Evolutionary conservation across 2,113 vertebrate genomes (phyloP).

Genomic region (Pristiophorus japonicus): DNA sequence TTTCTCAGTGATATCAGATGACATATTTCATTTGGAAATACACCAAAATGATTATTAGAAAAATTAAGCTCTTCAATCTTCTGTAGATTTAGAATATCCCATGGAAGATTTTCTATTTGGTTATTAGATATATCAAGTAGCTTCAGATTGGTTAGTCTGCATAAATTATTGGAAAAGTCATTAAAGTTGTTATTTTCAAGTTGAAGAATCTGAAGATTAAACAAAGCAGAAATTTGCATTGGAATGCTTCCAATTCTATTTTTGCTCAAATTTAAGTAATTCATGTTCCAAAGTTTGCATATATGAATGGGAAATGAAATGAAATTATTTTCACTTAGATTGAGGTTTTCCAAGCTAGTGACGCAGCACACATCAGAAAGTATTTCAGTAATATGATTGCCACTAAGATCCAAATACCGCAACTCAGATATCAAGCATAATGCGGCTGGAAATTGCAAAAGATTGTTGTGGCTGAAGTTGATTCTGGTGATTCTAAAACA

Average conservation of each 20-base stretch:
- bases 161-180: conserved; percentile 52
- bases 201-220: conserved; percentile 50
- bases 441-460: conserved; percentile 50
- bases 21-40: conserved; percentile 56
- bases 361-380: conserved; percentile 46
- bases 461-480: conserved; percentile 49
- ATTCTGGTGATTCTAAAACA: conserved; percentile 46
- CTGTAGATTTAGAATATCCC: conserved; percentile 48
- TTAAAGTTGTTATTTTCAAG: conserved; percentile 50
- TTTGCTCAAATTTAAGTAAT: conserved; percentile 51
- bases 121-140: conserved; percentile 55
- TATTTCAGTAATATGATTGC: conserved; percentile 54
- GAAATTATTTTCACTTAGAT: conserved; percentile 49
- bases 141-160: conserved; percentile 48
- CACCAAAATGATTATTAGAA: conserved; percentile 52
- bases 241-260: conserved; percentile 52
- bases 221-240: conserved; percentile 43
- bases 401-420: conserved; percentile 48
- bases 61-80: conserved; percentile 52
- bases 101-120: conserved; percentile 49
- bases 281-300: conserved; percentile 47
- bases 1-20: conserved; percentile 48
- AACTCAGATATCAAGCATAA: conserved; percentile 48
- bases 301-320: conserved; percentile 47
- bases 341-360: conserved; percentile 46